These are phyloP conservation scores for Hemibagrus wyckioides DNA, from an alignment of 2,113 vertebrate genomes.

Conservation along the genomic window DNA sequence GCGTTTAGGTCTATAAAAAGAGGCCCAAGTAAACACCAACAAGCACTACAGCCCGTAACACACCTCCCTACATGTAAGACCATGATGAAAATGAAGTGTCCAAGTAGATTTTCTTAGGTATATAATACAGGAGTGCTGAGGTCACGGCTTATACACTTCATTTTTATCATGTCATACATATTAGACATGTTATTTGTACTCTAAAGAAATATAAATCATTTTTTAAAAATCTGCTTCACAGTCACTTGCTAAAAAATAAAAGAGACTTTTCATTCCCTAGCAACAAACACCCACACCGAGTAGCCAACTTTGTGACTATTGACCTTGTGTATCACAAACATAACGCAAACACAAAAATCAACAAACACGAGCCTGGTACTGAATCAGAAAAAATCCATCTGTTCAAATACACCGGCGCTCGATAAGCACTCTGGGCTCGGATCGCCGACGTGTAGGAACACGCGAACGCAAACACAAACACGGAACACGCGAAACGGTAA, in stretches of 20 bases:
- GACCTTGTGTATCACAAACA: not conserved
- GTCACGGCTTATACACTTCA: not conserved
- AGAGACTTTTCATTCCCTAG: not conserved
- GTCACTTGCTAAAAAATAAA: not conserved
- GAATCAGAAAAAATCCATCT: constrained; percentile 10
- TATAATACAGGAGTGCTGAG: not conserved
- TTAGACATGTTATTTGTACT: not conserved
- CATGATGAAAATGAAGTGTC: too few relatives aligned
- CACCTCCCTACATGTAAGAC: too few relatives aligned
- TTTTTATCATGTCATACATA: not conserved
- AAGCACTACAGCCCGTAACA: not conserved
- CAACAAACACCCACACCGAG: not conserved
- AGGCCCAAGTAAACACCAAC: not conserved
- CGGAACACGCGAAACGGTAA: not conserved
- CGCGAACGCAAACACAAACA: not conserved
- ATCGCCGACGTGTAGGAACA: not conserved
- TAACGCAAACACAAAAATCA: not conserved
- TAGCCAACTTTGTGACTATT: not conserved
- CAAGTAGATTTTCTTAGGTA: not conserved
- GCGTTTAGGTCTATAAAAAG: not conserved
- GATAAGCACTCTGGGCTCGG: constrained; percentile 24
- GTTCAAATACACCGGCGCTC: constrained; percentile 19
- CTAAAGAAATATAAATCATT: too few relatives aligned
- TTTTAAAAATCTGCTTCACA: not conserved
- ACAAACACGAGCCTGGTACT: not conserved